These are phyloP conservation scores for Lasioglossum marginatum DNA, from an alignment of 2,888 invertebrate genomes.

Conservation along the genomic window DNA sequence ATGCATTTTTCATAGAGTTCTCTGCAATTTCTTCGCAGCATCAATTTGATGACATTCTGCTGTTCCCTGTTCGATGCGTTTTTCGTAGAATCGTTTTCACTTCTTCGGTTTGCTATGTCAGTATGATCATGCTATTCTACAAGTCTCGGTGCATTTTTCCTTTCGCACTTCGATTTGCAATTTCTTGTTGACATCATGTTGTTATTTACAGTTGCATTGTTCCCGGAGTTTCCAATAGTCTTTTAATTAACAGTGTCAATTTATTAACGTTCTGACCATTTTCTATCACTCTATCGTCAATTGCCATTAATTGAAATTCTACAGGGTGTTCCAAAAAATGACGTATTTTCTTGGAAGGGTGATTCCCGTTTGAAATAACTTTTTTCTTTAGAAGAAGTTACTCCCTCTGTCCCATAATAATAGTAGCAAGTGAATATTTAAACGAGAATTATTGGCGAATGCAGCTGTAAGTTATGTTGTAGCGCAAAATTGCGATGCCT, in stretches of 20 bases:
- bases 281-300: background rate
- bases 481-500: no score
- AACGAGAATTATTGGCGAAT: no score
- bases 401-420: no score
- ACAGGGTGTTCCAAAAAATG: background rate
- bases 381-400: no score
- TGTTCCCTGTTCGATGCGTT: background rate
- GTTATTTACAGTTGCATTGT: background rate
- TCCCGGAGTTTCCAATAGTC: background rate
- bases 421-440: no score
- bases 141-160: background rate
- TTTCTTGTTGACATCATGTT: background rate
- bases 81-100: background rate
- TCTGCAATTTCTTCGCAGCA: background rate
- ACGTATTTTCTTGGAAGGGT: no score
- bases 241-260: background rate
- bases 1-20: background rate
- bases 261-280: background rate
- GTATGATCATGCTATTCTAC: background rate
- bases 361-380: no score
- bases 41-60: background rate
- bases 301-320: background rate
- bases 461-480: no score
- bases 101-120: background rate
- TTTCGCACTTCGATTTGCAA: background rate